phyloP scores from a whole-genome alignment of 2,797 vertebrate genomes.

The Acrocephalus scirpaceus region DNA sequence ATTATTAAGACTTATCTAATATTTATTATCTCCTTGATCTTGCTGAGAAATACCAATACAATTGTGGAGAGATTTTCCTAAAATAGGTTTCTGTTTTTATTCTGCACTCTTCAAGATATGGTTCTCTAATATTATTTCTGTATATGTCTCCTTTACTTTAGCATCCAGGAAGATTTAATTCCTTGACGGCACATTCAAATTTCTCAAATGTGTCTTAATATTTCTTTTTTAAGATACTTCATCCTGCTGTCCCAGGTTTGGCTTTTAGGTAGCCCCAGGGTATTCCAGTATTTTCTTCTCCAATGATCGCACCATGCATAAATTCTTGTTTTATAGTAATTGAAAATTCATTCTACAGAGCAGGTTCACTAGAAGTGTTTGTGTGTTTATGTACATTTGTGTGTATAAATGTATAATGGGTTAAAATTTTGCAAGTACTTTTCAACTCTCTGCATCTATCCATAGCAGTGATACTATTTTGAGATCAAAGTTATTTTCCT shows the following conservation, averaged over 20 bases:
- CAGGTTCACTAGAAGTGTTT: background rate
- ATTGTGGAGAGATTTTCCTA: background rate
- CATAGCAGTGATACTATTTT: background rate
- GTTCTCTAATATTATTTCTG: background rate
- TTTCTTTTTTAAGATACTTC: background rate
- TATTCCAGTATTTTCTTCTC: background rate
- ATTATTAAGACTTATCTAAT: background rate
- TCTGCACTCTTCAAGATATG: background rate
- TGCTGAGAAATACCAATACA: background rate
- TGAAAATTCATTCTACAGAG: background rate
- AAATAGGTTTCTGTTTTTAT: background rate
- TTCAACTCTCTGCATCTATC: background rate
- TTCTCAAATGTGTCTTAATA: background rate
- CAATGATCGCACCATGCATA: fast-evolving
- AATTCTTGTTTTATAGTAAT: background rate
- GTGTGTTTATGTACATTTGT: background rate
- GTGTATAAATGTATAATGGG: background rate
- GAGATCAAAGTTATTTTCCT: background rate
- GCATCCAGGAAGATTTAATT: background rate
- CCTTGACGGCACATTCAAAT: background rate
- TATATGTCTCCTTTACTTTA: background rate
- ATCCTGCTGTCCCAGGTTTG: background rate
- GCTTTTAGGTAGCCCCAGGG: background rate
- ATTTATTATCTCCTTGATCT: background rate
- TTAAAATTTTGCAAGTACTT: background rate